Conservation (phyloP, 2,113 vertebrate genomes). For the human region DNA sequence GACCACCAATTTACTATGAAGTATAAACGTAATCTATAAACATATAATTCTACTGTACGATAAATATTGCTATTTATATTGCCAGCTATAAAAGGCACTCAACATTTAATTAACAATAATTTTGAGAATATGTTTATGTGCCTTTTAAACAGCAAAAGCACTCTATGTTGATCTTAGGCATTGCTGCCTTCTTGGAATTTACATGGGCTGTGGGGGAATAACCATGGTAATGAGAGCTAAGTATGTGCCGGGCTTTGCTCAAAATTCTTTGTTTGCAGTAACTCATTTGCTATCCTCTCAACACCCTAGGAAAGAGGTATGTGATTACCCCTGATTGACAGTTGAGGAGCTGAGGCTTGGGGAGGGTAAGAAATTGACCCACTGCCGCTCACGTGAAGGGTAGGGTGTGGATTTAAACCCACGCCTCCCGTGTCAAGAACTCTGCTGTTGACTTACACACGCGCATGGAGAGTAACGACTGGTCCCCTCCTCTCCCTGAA, state of each 20-base stretch:
- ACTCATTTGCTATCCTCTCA: accelerated
- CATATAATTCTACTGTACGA: background rate
- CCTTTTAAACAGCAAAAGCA: background rate
- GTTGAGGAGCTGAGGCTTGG: background rate
- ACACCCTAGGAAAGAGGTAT: accelerated
- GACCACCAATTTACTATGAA: background rate
- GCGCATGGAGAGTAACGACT: background rate
- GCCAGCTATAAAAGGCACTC: slow-evolving; percentile 29
- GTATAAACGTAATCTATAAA: background rate
- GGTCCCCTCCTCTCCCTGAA: background rate
- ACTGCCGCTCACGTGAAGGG: accelerated
- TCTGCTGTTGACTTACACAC: accelerated
- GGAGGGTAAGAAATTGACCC: background rate
- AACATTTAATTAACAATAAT: slow-evolving; percentile 9
- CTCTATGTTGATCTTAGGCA: accelerated
- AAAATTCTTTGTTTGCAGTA: accelerated
- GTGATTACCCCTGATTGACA: background rate
- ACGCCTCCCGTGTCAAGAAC: background rate
- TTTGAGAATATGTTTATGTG: background rate
- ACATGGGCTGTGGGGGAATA: accelerated
- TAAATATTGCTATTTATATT: background rate
- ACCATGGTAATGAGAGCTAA: accelerated
- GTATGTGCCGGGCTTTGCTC: background rate
- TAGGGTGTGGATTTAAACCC: too few relatives aligned
- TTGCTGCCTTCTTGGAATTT: background rate